Evolutionary conservation across 2,888 invertebrate genomes (phyloP), one percentile per base, ranked within the genome.

Genomic region (Drosophila atripex): DNA sequence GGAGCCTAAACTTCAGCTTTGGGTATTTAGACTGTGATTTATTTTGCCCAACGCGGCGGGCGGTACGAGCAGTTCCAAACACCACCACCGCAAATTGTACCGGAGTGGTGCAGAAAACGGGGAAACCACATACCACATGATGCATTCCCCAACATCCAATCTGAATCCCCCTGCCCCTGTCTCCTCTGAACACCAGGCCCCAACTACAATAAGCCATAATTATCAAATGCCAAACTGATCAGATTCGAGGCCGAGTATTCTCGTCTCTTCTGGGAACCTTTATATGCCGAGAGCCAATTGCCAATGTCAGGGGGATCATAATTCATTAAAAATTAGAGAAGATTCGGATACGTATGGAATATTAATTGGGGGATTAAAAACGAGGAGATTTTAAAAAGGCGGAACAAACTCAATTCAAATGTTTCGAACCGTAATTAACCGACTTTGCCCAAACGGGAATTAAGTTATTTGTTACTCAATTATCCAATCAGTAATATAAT

Each of bases 21-120:
- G 82, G 85, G 83, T 83, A 86, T 86, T 83, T 83, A 86, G 75
- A 85, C 86, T 72, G 76, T 83, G 83, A 83, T 83, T 83, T 83
- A 83, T 83, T 83, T 86, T 58, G 69, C 64, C 66, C 63, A 73
- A 59, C 80, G 73, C 86, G 80, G 78, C 80, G 80, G 84, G 84
- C 80, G 80, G 83, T 80, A 59, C 61, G 61, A 82, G 46, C 71
- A 49, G 59, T 53, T 41, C 14, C 39, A 38, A 18, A 43, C 58
- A 69, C 25, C 58, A 46, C 28, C 55, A 7, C 65, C 46, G 51
- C 50, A 43, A 56, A 35, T 45, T 47, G 70, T 50, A 38, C 49
- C 43, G 35, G 49, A 49, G 57, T 41, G 47, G 53, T 57, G 53
- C 46, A 11, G 57, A 51, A 28, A 38, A 52, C 32, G 43, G 58